Base-by-base conservation (phyloP, 2,888 invertebrate species). In the Luffia ferchaultella region DNA sequence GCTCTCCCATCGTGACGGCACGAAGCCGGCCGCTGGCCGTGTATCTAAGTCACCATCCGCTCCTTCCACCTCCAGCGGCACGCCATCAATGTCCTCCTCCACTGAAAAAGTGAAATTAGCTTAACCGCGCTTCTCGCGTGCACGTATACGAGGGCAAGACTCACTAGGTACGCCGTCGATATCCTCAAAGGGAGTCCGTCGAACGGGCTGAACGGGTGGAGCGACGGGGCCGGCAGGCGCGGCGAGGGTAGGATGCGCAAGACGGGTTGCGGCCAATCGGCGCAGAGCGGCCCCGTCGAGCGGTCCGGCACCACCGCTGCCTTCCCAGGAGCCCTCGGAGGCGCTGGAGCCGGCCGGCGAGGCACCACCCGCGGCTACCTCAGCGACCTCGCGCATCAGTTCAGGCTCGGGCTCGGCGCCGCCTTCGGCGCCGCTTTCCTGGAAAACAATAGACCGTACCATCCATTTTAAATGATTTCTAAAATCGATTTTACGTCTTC, bases 1-100 rank as follows among this genome's bases (percentile, higher is more conserved):
- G 45, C 93, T 93, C 86, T 98, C 97, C 98, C 98, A 98, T 71
- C 96, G 94, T 1, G 97, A 97, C 7, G 94, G 93, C 52, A 96
- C 91, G 80, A 97, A 95, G 15, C 89, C 89, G 53, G 90, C 90
- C 48, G 92, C 90, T 70, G 94, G 91, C n/a, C 92, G 90, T 70
- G 94, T 91, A 15, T 88, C 86, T 49, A 87, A 77, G 54, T 76
- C 70, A 16, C 73, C 66, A 70, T 60, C 56, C 60, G 62, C 51
- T 54, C 55, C 49, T 55, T 65, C 67, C 44, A 76, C 76, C 56
- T 88, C 88, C 64, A 92, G 73, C 0, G 92, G 92, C 42, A 90
- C 73, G 15, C 92, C 92, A 73, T 93, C 93, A 42, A 93, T 87
- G 66, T 93, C 93, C 56, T 90, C 91, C 53, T 90, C 90, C 76